Base-by-base conservation (phyloP, 2,797 vertebrate genomes). In the Heterohyrax brucei region DNA sequence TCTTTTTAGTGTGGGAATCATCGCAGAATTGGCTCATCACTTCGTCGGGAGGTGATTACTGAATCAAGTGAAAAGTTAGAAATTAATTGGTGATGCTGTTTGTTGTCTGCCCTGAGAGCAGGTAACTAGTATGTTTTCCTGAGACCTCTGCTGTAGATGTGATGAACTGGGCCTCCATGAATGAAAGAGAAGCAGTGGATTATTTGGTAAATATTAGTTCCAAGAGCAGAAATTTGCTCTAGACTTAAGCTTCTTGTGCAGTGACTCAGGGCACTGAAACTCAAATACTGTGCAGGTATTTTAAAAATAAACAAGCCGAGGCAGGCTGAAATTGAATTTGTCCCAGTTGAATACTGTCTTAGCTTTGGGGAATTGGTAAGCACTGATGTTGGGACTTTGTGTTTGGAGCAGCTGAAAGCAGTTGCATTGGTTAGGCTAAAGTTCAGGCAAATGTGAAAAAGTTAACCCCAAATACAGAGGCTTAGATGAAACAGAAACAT, bases 241-340 rank as follows among this genome's bases (percentile, higher is more conserved):
- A 80, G 0, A 5, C 19, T 80, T 56, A 8, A 22, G 12, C 13
- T 87, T 95, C 91, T 93, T 86, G 21, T 90, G 14, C 39, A 85
- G 9, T 89, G 85, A 86, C 61, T 89, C 16, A n/a, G 59, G 30
- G 1, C 64, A 59, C 12, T 10, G 61, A 94, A 86, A 22, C 30
- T 73, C 28, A 86, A 68, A 82, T 79, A 48, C 48, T 61, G 2
- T 81, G 94, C 24, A 64, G 46, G 44, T 95, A 84, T 93, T 96
- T 95, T 90, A 88, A 80, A 73, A 92, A 72, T n/a, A 68, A 91
- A 77, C 19, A 53, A 95, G 53, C 61, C 83, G 73, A 93, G 73
- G 22, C 53, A 77, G 76, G 33, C 62, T 80, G 61, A 9, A 92
- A 90, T 92, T 72, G 89, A 92, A 90, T 48, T 59, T 21, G 89